Evolutionary conservation across 2,113 vertebrate genomes (phyloP), one percentile per base, ranked within the genome.

Genomic region (Pyrgilauda ruficollis): DNA sequence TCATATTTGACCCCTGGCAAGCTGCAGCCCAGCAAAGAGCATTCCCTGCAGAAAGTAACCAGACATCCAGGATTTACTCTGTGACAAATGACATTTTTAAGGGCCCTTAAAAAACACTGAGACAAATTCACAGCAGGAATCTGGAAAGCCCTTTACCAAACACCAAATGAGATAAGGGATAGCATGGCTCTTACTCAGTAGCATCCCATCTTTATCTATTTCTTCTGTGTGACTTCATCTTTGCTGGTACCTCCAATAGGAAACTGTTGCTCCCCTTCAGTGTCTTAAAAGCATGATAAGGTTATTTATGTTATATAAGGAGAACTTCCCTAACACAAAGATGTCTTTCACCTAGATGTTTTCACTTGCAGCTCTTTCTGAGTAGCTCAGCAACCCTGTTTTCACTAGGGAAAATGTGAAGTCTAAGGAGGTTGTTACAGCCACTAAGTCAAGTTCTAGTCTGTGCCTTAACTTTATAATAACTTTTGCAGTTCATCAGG

Each of bases 1-100:
- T 98, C 98, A 98, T 98, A 98, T 98, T 98, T 98, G 98, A 98
- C 98, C 97, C 96, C 93, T 97, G 94, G 97, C 97, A 98, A 96
- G 89, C 96, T 96, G 91, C 96, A 97, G 96, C 82, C 98, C 95
- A 87, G 92, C 49, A 84, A 97, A 98, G 94, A 97, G 86, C 97
- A 97, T 97, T 98, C 97, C 94, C 97, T 74, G 92, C 98, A 98
- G 98, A 98, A 96, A 97, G 97, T 97, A 98, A 97, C 97, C 97
- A 97, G 96, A 97, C 98, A 97, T 98, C 84, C 98, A 97, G 97
- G 97, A 98, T 98, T 97, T 98, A 98, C 97, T 97, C 97, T 98
- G 98, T 98, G 98, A 98, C 97, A 97, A 94, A 97, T 93, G 91
- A 96, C 89, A 96, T 98, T 98, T 98, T 97, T 98, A 98, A 98